These are phyloP conservation scores for Chelonus formosanus DNA, from an alignment of 2,888 invertebrate genomes.

Conservation along the genomic window DNA sequence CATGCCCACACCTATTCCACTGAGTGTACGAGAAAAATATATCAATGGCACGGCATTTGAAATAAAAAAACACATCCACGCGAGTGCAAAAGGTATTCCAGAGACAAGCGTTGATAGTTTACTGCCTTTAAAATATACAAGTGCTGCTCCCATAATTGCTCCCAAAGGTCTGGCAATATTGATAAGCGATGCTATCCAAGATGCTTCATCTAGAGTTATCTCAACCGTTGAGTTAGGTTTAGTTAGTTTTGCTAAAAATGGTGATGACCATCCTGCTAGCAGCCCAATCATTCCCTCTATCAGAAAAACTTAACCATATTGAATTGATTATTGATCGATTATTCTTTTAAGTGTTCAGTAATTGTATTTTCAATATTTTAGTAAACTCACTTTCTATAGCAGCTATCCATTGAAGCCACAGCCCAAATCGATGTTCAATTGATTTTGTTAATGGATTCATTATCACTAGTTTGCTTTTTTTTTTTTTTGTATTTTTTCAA, in stretches of 20 bases:
- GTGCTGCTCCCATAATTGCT: constrained; percentile 36
- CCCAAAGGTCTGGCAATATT: constrained; percentile 40
- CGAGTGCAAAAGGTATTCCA: constrained; percentile 36
- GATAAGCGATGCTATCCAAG: constrained; percentile 40
- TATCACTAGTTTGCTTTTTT: background rate
- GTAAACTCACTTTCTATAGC: constrained; percentile 35
- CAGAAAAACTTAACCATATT: constrained; percentile 45
- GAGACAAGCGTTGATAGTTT: constrained; percentile 35
- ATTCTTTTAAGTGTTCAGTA: background rate
- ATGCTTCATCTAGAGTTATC: constrained; percentile 38
- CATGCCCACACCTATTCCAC: constrained; percentile 48
- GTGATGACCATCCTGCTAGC: constrained; percentile 53
- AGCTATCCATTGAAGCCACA: constrained; percentile 44
- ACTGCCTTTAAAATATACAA: constrained; percentile 35
- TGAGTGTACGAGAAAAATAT: constrained; percentile 39
- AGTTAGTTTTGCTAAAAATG: constrained; percentile 50
- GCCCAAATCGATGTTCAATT: background rate
- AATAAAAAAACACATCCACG: constrained; percentile 32
- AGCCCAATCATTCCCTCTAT: constrained; percentile 47
- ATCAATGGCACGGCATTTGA: constrained; percentile 34
- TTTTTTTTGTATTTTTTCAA: too few species aligned
- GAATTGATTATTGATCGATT: background rate
- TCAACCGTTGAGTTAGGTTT: constrained; percentile 34
- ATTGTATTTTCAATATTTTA: background rate
- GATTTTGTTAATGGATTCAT: constrained; percentile 1